phyloP scores from a whole-genome alignment of 2,888 invertebrate species.

The Chironomus tentans region DNA sequence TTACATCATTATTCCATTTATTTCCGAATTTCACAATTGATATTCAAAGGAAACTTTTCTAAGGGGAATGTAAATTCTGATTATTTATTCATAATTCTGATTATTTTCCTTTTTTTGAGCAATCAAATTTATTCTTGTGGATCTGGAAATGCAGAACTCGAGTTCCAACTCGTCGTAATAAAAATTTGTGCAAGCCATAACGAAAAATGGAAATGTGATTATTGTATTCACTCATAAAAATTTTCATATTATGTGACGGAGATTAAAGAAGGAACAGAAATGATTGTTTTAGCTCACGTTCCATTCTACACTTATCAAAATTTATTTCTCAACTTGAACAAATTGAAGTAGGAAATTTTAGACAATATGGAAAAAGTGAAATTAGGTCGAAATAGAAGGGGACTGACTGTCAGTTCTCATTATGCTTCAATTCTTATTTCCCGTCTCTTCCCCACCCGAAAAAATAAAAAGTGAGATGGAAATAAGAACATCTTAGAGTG shows the following conservation, averaged over 20 bases:
- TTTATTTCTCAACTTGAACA: neutral
- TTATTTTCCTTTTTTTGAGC: neutral
- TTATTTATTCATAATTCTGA: slow-evolving; percentile 13
- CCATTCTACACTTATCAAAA: neutral
- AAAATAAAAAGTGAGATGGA: neutral
- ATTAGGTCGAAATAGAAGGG: neutral
- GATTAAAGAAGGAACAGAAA: neutral
- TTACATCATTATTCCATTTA: slow-evolving; percentile 13
- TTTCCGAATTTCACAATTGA: neutral
- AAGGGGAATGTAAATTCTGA: neutral
- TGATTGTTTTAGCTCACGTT: neutral
- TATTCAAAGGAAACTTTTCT: neutral
- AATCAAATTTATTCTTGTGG: neutral
- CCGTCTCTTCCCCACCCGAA: neutral
- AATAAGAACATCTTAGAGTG: neutral
- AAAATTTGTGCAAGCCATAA: too few relatives aligned
- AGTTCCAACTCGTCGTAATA: too few relatives aligned
- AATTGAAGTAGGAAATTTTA: neutral
- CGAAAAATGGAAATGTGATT: neutral
- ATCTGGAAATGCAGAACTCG: neutral
- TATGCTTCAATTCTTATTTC: slow-evolving; percentile 22
- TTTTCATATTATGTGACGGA: neutral
- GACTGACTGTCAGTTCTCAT: slow-evolving; percentile 16
- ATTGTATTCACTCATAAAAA: neutral
- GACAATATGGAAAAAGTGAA: neutral